Percentiles rank a stretch among this genome's conserved stretches.
Conservation (phyloP, 2,113 vertebrate species). For the Chaenocephalus aceratus region DNA sequence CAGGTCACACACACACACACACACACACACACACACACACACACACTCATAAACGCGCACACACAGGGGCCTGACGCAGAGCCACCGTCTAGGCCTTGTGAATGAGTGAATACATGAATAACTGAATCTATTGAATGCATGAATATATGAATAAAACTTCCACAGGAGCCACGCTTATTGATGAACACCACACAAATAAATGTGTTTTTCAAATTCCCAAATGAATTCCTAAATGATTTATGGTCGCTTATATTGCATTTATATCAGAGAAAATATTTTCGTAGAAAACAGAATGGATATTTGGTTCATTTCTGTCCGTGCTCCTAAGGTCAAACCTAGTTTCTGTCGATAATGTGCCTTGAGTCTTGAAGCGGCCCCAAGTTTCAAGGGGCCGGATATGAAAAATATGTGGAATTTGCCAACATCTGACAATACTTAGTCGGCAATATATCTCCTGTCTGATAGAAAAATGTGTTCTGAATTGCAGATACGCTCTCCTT, state of each 20-base stretch:
- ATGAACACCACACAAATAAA: constrained; percentile 76
- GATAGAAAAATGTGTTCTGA: constrained; percentile 84
- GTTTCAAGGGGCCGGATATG: constrained; percentile 82
- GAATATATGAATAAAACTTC: constrained; percentile 82
- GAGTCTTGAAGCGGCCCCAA: constrained; percentile 74
- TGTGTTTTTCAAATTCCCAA: constrained; percentile 79
- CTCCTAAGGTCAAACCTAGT: constrained; percentile 77
- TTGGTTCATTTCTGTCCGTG: constrained; percentile 73
- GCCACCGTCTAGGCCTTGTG: constrained; percentile 78
- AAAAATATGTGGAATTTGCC: constrained; percentile 85
- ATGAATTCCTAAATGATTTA: constrained; percentile 82
- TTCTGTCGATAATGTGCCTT: constrained; percentile 76
- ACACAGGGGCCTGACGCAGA: constrained; percentile 55
- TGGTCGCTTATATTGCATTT: constrained; percentile 79
- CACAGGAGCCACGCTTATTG: constrained; percentile 74
- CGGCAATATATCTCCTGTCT: constrained; percentile 83
- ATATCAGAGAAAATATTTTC: constrained; percentile 75
- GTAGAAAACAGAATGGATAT: constrained; percentile 74
- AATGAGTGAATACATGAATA: constrained; percentile 88
- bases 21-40: constrained; percentile 54
- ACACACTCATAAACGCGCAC: constrained; percentile 39
- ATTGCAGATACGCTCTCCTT: constrained; percentile 78
- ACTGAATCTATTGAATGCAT: constrained; percentile 82
- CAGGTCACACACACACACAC: constrained; percentile 70
- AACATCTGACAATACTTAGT: constrained; percentile 85